Evolutionary conservation across 2,797 vertebrate genomes (phyloP), one percentile per base, ranked within the genome.

Genomic region (Sphenodon punctatus): DNA sequence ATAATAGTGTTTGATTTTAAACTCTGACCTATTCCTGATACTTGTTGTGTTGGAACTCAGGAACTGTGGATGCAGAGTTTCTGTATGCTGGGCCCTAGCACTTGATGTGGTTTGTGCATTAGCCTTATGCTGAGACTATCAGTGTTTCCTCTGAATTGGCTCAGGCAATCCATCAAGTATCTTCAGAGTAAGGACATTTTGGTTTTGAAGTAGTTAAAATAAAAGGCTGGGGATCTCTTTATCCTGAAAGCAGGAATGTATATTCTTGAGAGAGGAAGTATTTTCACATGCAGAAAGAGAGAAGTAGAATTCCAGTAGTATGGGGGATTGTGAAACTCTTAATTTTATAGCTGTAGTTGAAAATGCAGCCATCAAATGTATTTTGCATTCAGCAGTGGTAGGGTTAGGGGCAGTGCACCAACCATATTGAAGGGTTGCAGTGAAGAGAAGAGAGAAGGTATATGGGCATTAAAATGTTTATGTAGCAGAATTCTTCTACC

Each of bases 361-460:
- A 89, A 60, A 77, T 71, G 15, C 22, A 16, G 53, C 78, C 45
- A 64, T 41, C 27, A 49, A 53, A 25, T 43, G 56, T 74, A 56
- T 4, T 65, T 81, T 49, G 7, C 1, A 15, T 46, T 45, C 34
- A 79, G 45, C 60, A 80, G 25, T 17, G 55, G 32, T 39, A 67
- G 11, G 16, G 4, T 72, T 36, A 12, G 79, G 14, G 22, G 49
- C 78, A 6, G 78, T 56, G 67, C 75, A 67, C 25, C 32, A 82
- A n/a, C 48, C 23, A 12, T 27, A 17, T 15, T 73, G 63, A 38
- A 86, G 38, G n/a, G n/a, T 36, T 67, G 27, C 15, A 67, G 2
- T 67, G 58, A 66, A 80, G 34, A 87, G 25, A 60, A 43, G 17
- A 30, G 71, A 9, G 48, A 74, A 84, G 69, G 67, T 23, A 25